Base-by-base conservation (phyloP, 1,140 invertebrate species). In the Vanessa tameamea region DNA sequence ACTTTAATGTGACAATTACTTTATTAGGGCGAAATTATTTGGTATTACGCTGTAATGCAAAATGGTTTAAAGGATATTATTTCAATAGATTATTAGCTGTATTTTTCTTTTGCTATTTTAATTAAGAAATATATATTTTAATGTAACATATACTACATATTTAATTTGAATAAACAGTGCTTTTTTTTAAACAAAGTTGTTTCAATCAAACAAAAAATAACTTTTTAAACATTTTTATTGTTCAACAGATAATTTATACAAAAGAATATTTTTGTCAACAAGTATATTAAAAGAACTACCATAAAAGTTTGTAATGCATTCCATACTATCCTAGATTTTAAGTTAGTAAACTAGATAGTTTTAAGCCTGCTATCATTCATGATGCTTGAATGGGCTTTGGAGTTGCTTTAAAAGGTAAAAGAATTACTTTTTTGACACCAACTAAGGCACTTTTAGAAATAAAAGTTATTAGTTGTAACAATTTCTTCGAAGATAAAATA, bases 81-180 rank as follows among this genome's bases (percentile, higher is more conserved):
- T 91, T 90, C 84, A 87, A 86, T 91, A 90, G 85, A 85, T 88
- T 85, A 86, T 89, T 92, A 92, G 90, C 87, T 90, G 87, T 91
- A 91, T 78, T 87, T 89, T 92, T 82, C 83, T 88, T 90, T 90
- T 88, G 88, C 89, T 89, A 92, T 86, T 87, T 91, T 90, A 89
- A 91, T 91, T 91, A 90, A 90, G 87, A 88, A 87, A 91, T 37
- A 61, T 91, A 89, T 92, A 91, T 91, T 92, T 90, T 91, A 92
- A 89, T 92, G 90, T 92, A 92, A 92, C 90, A 92, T 92, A 92
- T 90, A 87, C 84, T 90, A 84, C 80, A 82, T 85, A 92, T 92
- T 90, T 92, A 92, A 92, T 92, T 92, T 92, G 87, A 92, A 90
- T 92, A 92, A 92, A 91, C 85, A 89, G 84, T 89, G 89, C 89